phyloP scores from a whole-genome alignment of 2,113 vertebrate genomes.

The Pitta sordida region DNA sequence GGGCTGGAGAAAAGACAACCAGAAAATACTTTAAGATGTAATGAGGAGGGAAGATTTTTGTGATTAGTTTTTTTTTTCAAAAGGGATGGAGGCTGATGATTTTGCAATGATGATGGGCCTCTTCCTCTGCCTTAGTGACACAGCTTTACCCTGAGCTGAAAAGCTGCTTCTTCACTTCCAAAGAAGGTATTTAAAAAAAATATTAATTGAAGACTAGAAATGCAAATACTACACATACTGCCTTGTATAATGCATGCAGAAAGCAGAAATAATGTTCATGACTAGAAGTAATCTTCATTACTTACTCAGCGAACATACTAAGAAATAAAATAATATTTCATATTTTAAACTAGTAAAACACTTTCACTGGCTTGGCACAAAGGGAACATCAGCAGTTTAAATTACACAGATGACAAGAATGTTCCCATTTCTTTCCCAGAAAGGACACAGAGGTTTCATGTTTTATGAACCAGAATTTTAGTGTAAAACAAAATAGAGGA shows the following conservation, averaged over 20 bases:
- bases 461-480: background rate
- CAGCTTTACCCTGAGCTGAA: background rate
- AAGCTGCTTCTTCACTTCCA: background rate
- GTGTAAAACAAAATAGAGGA: background rate
- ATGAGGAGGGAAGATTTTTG: background rate
- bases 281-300: background rate
- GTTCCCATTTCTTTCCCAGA: background rate
- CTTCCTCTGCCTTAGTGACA: background rate
- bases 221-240: background rate
- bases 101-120: background rate
- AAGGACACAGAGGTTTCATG: background rate
- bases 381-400: background rate
- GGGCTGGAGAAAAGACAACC: background rate
- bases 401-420: background rate
- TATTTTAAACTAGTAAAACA: background rate
- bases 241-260: background rate
- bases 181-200: background rate
- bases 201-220: background rate
- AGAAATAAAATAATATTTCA: background rate
- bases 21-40: background rate
- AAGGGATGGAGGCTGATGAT: background rate
- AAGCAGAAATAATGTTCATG: background rate
- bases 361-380: background rate
- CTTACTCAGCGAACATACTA: background rate
- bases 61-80: background rate